Evolutionary conservation across 2,888 invertebrate species (phyloP), one percentile per base, ranked within the genome.

Genomic region (Stenolophus ochropezus): DNA sequence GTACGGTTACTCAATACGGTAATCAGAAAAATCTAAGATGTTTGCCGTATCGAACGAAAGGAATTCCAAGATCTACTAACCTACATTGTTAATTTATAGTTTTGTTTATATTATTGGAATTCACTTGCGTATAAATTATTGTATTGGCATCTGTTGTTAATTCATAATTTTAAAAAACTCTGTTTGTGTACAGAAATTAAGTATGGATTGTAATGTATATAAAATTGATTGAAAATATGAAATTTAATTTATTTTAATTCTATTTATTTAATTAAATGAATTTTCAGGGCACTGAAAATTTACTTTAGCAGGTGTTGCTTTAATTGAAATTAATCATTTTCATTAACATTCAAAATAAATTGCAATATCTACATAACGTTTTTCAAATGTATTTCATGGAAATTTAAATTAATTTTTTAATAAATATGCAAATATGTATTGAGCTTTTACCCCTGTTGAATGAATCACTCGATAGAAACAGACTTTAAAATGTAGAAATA

Each of bases 1-100:
- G 61, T 20, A 53, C 14, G n/a, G n/a, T 58, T 61, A 61, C 61
- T 27, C 25, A 61, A 61, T 61, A 61, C 11, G 20, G 25, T 14
- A 14, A 61, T 61, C 61, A 23, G 61, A 61, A 61, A 56, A 61
- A 61, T 61, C 61, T 61, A 25, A 61, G 61, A 61, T 61, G 61
- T 25, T 61, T 25, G 25, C 61, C 61, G 11, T 61, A 61, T 61
- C 25, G 11, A 61, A 5, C 61, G 25, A 2, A 61, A 23, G 5
- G 14, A 25, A 25, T 56, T 20, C n/a, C 20, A 11, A 56, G 21
- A 20, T 56, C 56, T 56, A 53, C 18, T 21, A 56, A 56, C 56
- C 56, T 56, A 56, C 11, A 20, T 58, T 20, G 56, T 56, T 18
- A 18, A 56, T 56, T 56, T 56, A 56, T 65, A 33, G 33, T 18